Evolutionary conservation across 2,797 vertebrate genomes (phyloP).

Genomic region (Oreonectes daqikongensis): DNA sequence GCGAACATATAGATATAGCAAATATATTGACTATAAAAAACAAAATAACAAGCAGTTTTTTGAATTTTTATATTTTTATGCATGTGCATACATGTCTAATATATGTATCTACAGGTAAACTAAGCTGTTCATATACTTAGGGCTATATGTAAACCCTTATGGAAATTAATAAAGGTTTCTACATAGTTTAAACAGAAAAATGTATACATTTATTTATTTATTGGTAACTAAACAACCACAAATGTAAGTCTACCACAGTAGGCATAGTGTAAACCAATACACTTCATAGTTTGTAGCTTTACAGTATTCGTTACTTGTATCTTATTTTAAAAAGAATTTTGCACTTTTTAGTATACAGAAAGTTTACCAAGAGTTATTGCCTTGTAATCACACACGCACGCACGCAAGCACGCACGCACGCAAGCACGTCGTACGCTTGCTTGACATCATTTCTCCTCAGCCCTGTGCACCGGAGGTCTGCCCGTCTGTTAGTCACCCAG

Average conservation of each 20-base stretch:
- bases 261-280: neutral
- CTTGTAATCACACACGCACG: neutral
- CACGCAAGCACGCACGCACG: constrained; percentile 18
- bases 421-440: constrained; percentile 6
- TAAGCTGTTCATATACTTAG: no score
- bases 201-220: no score
- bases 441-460: constrained; percentile 42
- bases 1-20: neutral
- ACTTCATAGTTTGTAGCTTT: no score
- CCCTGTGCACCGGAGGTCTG: neutral
- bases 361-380: neutral
- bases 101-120: neutral
- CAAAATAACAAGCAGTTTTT: no score
- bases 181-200: no score
- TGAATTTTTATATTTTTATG: no score
- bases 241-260: no score
- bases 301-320: neutral
- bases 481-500: neutral
- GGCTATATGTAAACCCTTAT: no score
- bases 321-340: no score
- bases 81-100: neutral
- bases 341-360: neutral
- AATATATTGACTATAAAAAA: no score
- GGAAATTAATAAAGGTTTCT: no score
- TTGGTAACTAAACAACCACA: no score